Conservation (phyloP, 2,113 vertebrate species). For the Pangasianodon gigas region DNA sequence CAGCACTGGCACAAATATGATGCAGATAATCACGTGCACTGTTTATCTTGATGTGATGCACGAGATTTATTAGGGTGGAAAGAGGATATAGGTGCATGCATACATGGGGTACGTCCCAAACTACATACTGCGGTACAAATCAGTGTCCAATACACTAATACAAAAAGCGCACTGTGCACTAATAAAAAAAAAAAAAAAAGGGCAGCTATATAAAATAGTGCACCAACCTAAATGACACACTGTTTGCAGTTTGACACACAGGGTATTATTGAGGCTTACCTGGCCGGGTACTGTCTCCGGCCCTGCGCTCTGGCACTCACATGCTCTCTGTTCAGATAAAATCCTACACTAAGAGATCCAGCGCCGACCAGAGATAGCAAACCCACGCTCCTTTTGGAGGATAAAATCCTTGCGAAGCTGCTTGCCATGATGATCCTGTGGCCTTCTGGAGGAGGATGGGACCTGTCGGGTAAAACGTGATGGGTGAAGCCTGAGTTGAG, state of each 20-base stretch:
- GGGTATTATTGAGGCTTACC: constrained; percentile 68
- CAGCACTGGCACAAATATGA: background rate
- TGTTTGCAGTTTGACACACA: background rate
- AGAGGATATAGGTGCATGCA: background rate
- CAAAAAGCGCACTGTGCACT: background rate
- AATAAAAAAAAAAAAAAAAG: background rate
- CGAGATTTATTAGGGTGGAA: background rate
- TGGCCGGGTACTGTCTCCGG: constrained; percentile 87
- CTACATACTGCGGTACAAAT: background rate
- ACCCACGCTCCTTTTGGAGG: constrained; percentile 74
- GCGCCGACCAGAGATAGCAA: constrained; percentile 85
- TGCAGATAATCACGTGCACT: background rate
- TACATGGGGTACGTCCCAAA: background rate
- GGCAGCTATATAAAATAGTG: background rate
- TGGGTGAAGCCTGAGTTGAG: background rate
- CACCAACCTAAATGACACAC: background rate
- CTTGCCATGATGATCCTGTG: constrained; percentile 75
- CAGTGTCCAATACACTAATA: background rate
- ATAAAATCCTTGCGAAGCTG: constrained; percentile 82
- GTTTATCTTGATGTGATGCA: background rate
- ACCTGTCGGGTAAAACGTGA: background rate
- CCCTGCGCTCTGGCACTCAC: constrained; percentile 73
- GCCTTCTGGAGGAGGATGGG: background rate
- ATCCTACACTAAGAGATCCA: constrained; percentile 82
- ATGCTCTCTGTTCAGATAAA: constrained; percentile 81